Base-by-base conservation (phyloP, 2,888 invertebrate genomes). In the Cylindroiulus punctatus region DNA sequence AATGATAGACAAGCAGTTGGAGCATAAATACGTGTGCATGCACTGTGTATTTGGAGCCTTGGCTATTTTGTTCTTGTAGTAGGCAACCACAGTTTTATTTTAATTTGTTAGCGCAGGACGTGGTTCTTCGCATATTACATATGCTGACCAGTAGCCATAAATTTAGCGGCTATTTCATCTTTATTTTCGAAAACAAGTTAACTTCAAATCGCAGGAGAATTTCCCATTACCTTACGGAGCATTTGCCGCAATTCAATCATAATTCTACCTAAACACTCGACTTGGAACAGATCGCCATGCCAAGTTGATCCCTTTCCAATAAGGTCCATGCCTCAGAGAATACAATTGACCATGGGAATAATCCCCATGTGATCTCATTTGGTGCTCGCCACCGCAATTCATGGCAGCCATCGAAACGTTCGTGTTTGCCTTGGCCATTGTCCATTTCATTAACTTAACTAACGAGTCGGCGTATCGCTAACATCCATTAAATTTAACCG, bases 261-360 rank as follows among this genome's bases (percentile, higher is more conserved):
- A 22, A 57, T 57, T 57, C 8, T 57, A 0, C 57, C 57, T n/a
- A 57, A 36, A 2, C 8, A 57, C 57, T 57, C n/a, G n/a, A 19
- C 57, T 57, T 57, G n/a, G n/a, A 57, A n/a, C n/a, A 57, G n/a
- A 57, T n/a, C 22, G 3, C 57, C 57, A 57, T n/a, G 1, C n/a
- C 57, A n/a, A n/a, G 57, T 57, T n/a, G n/a, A 57, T 57, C n/a
- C 57, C 19, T n/a, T n/a, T 57, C 57, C 57, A n/a, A 57, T 57
- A 57, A n/a, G 57, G 57, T n/a, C 19, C 57, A 57, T n/a, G 57
- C 57, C 57, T 57, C 19, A 7, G n/a, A 0, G 17, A 57, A 57
- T 57, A n/a, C 57, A 57, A 57, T 57, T 57, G 57, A n/a, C 57
- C 57, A 57, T 57, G n/a, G n/a, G 5, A n/a, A n/a, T 57, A 57